Evolutionary conservation across 1,140 invertebrate genomes (phyloP).

Genomic region (Drosophila erecta): DNA sequence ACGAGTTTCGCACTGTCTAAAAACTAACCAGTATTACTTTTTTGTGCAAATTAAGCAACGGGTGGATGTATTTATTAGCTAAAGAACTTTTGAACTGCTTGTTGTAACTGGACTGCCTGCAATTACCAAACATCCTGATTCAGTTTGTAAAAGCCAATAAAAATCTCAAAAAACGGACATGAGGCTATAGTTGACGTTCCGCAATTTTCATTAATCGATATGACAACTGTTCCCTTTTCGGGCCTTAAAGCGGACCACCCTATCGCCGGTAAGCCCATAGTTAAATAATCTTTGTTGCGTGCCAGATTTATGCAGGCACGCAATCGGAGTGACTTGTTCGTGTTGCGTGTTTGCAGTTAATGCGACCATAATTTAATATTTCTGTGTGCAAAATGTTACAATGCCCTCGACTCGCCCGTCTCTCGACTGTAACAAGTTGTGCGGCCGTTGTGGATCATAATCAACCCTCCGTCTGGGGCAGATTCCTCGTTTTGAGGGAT

Average conservation of each 20-base stretch:
- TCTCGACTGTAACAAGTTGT: neutral
- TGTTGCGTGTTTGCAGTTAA: constrained; percentile 78
- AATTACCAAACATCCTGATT: neutral
- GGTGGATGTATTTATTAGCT: too few relatives aligned
- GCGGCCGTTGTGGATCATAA: neutral
- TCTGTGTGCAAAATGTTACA: constrained; percentile 64
- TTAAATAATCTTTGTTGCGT: constrained; percentile 57
- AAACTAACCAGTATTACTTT: neutral
- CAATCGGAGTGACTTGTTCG: constrained; percentile 64
- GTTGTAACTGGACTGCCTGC: neutral
- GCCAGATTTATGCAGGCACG: constrained; percentile 68
- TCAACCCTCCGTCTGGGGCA: constrained; percentile 49
- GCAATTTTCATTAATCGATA: constrained; percentile 41
- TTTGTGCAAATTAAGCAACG: too few relatives aligned
- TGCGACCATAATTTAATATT: constrained; percentile 81
- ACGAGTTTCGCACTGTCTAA: too few relatives aligned
- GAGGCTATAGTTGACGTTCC: constrained; percentile 2
- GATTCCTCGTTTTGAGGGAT: constrained; percentile 37
- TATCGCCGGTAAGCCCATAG: constrained; percentile 26
- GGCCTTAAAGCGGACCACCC: constrained; percentile 16
- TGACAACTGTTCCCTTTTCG: constrained; percentile 27
- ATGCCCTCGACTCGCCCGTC: constrained; percentile 29
- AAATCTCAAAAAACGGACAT: neutral
- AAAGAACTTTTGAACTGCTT: too few relatives aligned
- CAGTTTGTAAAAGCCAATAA: neutral